Evolutionary conservation across 2,797 vertebrate species (phyloP), one percentile per base, ranked within the genome.

Genomic region (Fistularia tabacaria): DNA sequence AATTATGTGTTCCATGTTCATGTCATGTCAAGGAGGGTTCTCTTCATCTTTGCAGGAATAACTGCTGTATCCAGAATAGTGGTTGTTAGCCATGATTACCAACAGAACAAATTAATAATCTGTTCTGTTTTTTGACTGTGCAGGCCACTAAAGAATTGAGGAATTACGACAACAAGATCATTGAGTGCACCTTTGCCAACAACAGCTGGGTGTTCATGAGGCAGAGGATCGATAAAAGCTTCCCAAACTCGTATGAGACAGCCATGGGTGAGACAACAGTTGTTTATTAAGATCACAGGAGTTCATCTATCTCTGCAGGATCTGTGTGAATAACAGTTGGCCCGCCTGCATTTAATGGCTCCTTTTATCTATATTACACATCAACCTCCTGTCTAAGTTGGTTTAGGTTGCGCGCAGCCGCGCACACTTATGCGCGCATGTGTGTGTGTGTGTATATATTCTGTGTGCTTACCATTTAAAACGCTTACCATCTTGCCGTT

Each of bases 181-280:
- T 99, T 80, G 97, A 99, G 88, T 99, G 97, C 89, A 97, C 92
- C 74, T 99, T 97, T 61, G 92, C 92, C 81, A 94, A 92, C 84
- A 95, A 96, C 90, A 93, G 88, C 85, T 99, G 97, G 97, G 94
- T 96, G 77, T 98, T 99, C 85, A 99, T 99, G 97, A 93, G 93
- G 80, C 94, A 99, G 89, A 91, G 97, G 81, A 55, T 94, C 85
- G 97, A 99, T 91, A 99, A 99, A 91, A 99, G 97, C 89, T 99
- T 98, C 89, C 96, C 97, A 46, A 99, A 99, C 90, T 92, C 96
- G 59, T 99, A 97, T 51, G 94, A 93, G 39, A 99, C 97, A 15
- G 97, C 97, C 39, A 93, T 99, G 91, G 97, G 97, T 99, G 84
- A 98, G 96, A 62, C 64, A 36, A 51, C 41, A 37, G 62, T 64